phyloP scores from a whole-genome alignment of 2,888 invertebrate species.

The Leptinotarsa tumamoca region DNA sequence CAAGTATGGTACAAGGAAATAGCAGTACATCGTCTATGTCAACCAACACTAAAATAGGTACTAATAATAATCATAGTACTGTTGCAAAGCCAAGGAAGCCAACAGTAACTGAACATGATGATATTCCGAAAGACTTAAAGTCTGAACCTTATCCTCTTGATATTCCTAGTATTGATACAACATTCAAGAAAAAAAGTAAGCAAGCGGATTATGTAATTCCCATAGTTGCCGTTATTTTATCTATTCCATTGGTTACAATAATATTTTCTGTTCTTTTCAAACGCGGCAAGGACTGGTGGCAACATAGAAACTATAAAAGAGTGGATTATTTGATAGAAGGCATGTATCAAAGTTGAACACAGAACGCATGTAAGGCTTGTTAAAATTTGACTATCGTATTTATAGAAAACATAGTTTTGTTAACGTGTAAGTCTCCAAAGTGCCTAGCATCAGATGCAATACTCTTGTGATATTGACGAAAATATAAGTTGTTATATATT shows the following conservation, averaged over 20 bases:
- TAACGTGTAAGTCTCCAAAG: neutral
- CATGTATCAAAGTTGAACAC: constrained; percentile 82
- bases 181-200: constrained; percentile 48
- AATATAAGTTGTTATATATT: constrained; percentile 48
- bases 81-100: constrained; percentile 24
- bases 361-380: neutral
- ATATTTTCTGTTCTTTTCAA: constrained; percentile 76
- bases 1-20: neutral
- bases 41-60: neutral
- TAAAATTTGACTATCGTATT: constrained; percentile 24
- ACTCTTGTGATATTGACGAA: constrained; percentile 53
- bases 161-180: constrained; percentile 32
- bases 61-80: constrained; percentile 13
- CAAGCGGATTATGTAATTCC: constrained; percentile 79
- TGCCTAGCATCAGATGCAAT: constrained; percentile 44
- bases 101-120: constrained; percentile 28
- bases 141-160: neutral
- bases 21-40: neutral
- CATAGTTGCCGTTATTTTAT: constrained; percentile 78
- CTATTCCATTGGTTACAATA: constrained; percentile 80
- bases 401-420: neutral
- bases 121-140: constrained; percentile 17
- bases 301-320: constrained; percentile 85
- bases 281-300: constrained; percentile 85
- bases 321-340: constrained; percentile 92